These are phyloP conservation scores for Solenodon paradoxus DNA, from an alignment of 2,113 vertebrate species.

Conservation along the genomic window DNA sequence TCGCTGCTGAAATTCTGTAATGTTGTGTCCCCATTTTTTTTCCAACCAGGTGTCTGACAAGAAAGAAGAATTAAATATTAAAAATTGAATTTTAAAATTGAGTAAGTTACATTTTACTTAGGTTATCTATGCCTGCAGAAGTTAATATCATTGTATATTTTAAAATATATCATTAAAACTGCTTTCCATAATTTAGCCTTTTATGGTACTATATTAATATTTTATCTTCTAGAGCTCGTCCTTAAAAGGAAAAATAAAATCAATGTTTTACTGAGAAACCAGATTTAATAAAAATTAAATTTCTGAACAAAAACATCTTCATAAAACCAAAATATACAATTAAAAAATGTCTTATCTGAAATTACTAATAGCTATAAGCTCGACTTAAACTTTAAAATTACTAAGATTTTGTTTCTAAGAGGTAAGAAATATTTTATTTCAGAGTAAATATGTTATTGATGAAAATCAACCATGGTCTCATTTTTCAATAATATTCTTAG, in stretches of 20 bases:
- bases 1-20: conserved; percentile 91
- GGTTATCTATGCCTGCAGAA: neutral
- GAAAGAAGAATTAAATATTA: neutral
- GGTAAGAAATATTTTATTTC: neutral
- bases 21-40: conserved; percentile 92
- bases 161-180: conserved; percentile 2
- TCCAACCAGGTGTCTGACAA: conserved; percentile 90
- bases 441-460: conserved; percentile 18
- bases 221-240: conserved; percentile 27
- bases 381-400: neutral
- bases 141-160: conserved; percentile 13
- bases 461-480: neutral
- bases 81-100: neutral
- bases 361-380: neutral
- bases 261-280: conserved; percentile 12
- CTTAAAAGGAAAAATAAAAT: conserved; percentile 44
- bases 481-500: neutral
- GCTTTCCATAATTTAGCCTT: conserved; percentile 11
- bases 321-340: conserved; percentile 35
- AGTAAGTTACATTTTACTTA: neutral
- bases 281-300: neutral
- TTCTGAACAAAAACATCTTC: conserved; percentile 43
- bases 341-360: conserved; percentile 25
- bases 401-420: conserved; percentile 14
- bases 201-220: conserved; percentile 30